These are phyloP conservation scores for Cygnus olor DNA, from an alignment of 2,797 vertebrate genomes.

Conservation along the genomic window DNA sequence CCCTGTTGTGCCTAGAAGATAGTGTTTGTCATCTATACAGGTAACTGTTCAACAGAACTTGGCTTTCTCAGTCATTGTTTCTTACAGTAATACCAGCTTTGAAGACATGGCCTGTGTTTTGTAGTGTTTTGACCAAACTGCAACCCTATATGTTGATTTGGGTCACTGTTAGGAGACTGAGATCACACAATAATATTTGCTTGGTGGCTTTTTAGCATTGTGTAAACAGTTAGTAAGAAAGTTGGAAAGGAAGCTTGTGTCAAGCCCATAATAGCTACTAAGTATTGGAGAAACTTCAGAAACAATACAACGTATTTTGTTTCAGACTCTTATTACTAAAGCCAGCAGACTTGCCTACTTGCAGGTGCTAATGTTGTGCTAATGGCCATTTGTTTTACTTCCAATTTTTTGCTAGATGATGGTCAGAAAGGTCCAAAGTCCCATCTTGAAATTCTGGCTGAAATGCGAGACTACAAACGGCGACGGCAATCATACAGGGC, in stretches of 20 bases:
- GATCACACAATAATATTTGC: fast-evolving
- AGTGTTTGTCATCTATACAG: background rate
- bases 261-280: background rate
- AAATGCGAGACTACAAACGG: constrained; percentile 98
- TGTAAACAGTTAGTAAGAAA: background rate
- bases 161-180: background rate
- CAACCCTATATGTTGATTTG: background rate
- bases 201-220: background rate
- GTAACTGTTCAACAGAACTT: background rate
- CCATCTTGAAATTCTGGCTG: constrained; percentile 95
- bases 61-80: background rate
- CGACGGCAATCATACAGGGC: constrained; percentile 95
- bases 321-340: background rate
- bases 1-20: background rate
- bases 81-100: background rate
- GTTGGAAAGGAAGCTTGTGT: background rate
- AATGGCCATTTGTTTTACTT: constrained; percentile 9
- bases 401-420: constrained; percentile 79
- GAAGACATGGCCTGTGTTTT: background rate
- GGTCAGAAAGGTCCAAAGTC: constrained; percentile 91
- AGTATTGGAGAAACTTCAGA: background rate
- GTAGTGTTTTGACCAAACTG: background rate
- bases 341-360: background rate
- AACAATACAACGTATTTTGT: background rate
- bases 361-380: background rate